Percentiles rank a stretch among this genome's conserved stretches.
phyloP scores from a whole-genome alignment of 2,888 invertebrate genomes.

The Chironomus tentans region DNA sequence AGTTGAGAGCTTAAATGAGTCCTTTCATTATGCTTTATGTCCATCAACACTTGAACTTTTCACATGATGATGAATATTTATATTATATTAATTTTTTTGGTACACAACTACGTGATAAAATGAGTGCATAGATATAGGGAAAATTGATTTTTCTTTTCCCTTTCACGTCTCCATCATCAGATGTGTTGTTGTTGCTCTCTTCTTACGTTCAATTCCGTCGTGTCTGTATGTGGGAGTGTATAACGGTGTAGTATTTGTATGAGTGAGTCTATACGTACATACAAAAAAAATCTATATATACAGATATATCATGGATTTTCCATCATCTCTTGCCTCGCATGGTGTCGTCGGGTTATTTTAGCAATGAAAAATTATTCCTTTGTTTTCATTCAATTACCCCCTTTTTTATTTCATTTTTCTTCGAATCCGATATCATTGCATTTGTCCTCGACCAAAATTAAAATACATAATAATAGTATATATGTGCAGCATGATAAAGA shows the following conservation, averaged over 20 bases:
- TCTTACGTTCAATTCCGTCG: not conserved
- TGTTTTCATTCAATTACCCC: not conserved
- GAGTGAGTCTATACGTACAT: not conserved
- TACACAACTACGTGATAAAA: not conserved
- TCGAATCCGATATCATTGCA: not conserved
- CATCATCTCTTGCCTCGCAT: constrained; percentile 6
- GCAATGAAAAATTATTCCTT: constrained; percentile 4
- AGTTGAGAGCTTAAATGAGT: too few relatives aligned
- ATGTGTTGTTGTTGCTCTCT: not conserved
- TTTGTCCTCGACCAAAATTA: not conserved
- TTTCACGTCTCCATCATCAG: not conserved
- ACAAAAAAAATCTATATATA: too few relatives aligned
- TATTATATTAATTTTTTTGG: not conserved
- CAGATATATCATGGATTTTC: constrained; percentile 11
- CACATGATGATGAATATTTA: too few relatives aligned
- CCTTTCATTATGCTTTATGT: not conserved
- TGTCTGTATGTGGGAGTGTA: not conserved
- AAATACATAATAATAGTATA: too few relatives aligned
- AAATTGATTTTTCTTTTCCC: constrained; percentile 18
- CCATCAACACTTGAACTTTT: not conserved
- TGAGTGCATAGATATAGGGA: not conserved
- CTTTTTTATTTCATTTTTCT: not conserved
- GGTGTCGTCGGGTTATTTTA: constrained; percentile 4
- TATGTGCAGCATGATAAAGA: not conserved
- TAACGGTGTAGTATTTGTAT: constrained; percentile 6